Evolutionary conservation across 2,797 vertebrate genomes (phyloP).

Genomic region (Vireo griseus): DNA sequence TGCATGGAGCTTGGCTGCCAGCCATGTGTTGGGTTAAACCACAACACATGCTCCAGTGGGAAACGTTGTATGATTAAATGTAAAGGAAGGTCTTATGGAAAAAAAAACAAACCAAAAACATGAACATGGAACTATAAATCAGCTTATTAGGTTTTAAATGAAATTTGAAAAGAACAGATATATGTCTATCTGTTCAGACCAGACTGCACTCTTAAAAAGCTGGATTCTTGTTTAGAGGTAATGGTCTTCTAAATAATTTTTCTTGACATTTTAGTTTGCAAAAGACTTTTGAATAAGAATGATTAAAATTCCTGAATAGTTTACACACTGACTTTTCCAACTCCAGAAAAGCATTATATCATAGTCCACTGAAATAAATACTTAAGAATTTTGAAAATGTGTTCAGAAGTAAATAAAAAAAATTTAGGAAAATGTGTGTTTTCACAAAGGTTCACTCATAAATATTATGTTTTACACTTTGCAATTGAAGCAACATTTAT

Average conservation of each 20-base stretch:
- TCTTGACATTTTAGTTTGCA: not conserved
- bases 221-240: not conserved
- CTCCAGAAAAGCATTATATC: not conserved
- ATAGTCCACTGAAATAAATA: not conserved
- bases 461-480: not conserved
- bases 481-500: not conserved
- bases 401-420: not conserved
- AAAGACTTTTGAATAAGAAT: not conserved
- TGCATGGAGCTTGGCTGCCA: not conserved
- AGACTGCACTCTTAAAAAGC: not conserved
- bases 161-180: not conserved
- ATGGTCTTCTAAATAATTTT: not conserved
- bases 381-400: not conserved
- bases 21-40: not conserved
- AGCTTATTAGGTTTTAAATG: not conserved
- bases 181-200: not conserved
- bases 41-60: not conserved
- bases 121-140: not conserved
- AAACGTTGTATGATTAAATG: not conserved
- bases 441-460: not conserved
- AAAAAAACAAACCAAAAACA: not conserved
- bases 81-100: not conserved
- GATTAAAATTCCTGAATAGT: not conserved
- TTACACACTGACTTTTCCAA: not conserved
- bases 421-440: not conserved